Conservation (phyloP, 1,140 invertebrate species). For the Centruroides sculpturatus region DNA sequence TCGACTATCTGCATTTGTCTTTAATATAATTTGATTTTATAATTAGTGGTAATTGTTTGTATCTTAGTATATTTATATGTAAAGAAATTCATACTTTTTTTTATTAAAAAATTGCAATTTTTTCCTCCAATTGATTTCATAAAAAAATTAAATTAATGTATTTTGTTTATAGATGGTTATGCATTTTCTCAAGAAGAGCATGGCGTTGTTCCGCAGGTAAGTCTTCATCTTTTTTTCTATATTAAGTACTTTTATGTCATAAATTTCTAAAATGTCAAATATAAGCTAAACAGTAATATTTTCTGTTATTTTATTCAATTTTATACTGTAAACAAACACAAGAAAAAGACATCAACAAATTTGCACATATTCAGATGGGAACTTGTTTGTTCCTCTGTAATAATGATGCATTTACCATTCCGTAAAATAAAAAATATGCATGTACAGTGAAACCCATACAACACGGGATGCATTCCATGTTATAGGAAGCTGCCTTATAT, state of each 20-base stretch:
- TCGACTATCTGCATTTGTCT: too few species aligned
- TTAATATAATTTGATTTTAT: background rate
- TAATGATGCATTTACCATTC: too few species aligned
- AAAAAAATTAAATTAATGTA: too few species aligned
- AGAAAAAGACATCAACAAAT: background rate
- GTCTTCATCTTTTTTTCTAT: conserved; percentile 4
- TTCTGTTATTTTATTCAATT: background rate
- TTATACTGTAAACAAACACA: background rate
- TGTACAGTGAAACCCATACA: too few species aligned
- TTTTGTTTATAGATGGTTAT: conserved; percentile 66
- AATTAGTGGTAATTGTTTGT: background rate
- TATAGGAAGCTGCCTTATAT: too few species aligned
- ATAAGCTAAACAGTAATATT: background rate
- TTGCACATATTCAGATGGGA: too few species aligned
- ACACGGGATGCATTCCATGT: too few species aligned
- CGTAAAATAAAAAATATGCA: too few species aligned
- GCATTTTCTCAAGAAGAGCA: conserved; percentile 99
- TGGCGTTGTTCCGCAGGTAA: conserved; percentile 57
- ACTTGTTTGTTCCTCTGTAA: too few species aligned
- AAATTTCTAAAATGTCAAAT: background rate
- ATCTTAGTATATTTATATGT: background rate
- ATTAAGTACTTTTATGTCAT: background rate
- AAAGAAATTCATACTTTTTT: background rate
- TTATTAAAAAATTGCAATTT: conserved; percentile 7
- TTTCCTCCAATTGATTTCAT: background rate